Evolutionary conservation across 1,140 invertebrate species (phyloP), one percentile per base, ranked within the genome.

Genomic region (Drosophila funebris): DNA sequence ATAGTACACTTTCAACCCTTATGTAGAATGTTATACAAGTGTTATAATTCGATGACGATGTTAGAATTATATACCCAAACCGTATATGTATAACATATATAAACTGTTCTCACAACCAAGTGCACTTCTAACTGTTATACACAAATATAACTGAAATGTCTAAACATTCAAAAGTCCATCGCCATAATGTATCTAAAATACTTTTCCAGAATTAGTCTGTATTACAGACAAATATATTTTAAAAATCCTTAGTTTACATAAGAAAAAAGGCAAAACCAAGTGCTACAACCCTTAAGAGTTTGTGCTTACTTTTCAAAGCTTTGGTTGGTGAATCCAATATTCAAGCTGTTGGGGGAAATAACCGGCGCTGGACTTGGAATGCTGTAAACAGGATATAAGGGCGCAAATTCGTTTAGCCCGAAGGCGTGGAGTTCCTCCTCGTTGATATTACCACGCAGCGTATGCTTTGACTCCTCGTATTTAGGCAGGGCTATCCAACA

Each of bases 331-430:
- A 58, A 68, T 0, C 83, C 82, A 7, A 64, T 78, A 58, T 77
- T 85, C 14, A 14, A 44, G 7, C 58, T 57, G 57, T 67, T 73
- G 8, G 78, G 20, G 2, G 67, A 57, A 5, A 70, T 31, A 24
- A 76, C 48, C 0, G 91, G 29, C 89, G 77, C 61, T 83, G 90
- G 2, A 80, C 71, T 83, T 4, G 89, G 76, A 33, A 89, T 66
- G 29, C 74, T 72, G 46, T 90, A 91, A 7, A 91, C 90, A 0
- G 90, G 90, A 90, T 91, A 91, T 14, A 90, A 62, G 0, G 90
- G 90, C 2, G 88, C 76, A 58, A 90, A 91, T 67, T 89, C 82
- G 48, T 83, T 85, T 6, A 57, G 36, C 0, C 85, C 88, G 24
- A 91, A 90, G 4, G 90, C 77, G 20, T 90, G 67, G 4, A 83